A percentile compares a stretch with the other conserved stretches of the same genome.
Evolutionary conservation across 2,113 vertebrate species (phyloP).

Genomic region (Elephantulus edwardii): DNA sequence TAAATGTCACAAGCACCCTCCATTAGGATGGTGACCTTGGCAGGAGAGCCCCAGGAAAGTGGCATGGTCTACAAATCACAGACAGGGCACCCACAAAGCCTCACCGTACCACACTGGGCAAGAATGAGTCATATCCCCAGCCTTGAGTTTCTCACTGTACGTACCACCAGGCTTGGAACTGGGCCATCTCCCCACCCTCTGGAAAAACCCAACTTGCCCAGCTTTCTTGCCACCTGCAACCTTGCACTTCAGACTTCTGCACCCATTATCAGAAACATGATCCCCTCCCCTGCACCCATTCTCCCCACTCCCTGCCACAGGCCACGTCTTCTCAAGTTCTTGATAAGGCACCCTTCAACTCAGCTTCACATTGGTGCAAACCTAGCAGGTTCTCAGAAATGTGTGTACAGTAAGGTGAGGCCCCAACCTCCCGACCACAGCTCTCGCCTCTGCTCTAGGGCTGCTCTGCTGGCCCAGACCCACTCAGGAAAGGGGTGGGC

Average conservation of each 20-base stretch:
- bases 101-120: not conserved
- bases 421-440: conserved; percentile 69
- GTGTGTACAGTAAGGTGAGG: conserved; percentile 69
- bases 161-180: too few species aligned
- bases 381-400: conserved; percentile 82
- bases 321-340: conserved; percentile 77
- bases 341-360: conserved; percentile 64
- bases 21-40: not conserved
- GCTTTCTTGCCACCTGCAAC: not conserved
- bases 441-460: not conserved
- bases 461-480: not conserved
- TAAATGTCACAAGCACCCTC: not conserved
- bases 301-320: conserved; percentile 61
- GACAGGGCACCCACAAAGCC: not conserved
- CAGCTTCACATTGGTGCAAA: conserved; percentile 64
- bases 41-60: not conserved
- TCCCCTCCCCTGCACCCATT: conserved; percentile 16
- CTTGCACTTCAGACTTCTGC: not conserved
- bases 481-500: not conserved
- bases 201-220: conserved; percentile 13
- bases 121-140: not conserved
- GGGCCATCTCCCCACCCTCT: not conserved
- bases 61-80: not conserved
- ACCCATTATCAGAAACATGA: conserved; percentile 46
- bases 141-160: conserved; percentile 23